Evolutionary conservation across 2,888 invertebrate genomes (phyloP).

Genomic region (Pyrgus malvae): DNA sequence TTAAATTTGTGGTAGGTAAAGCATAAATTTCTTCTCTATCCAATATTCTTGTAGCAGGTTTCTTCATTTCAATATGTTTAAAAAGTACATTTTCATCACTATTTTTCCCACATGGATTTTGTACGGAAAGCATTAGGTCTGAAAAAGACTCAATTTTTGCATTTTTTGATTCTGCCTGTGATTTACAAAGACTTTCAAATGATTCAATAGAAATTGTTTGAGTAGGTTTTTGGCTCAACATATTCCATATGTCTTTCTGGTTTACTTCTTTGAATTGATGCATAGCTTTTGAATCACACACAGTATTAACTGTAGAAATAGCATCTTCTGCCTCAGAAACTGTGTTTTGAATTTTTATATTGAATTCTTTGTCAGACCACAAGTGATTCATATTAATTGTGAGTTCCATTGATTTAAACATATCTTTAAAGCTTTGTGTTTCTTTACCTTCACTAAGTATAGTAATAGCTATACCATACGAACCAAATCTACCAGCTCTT

Average conservation of each 20-base stretch:
- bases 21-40: neutral
- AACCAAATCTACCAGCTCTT: constrained; percentile 96
- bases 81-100: neutral
- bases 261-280: constrained; percentile 20
- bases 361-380: constrained; percentile 49
- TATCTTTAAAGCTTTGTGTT: constrained; percentile 75
- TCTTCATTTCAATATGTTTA: constrained; percentile 12
- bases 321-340: no score
- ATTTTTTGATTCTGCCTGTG: constrained; percentile 24
- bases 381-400: constrained; percentile 48
- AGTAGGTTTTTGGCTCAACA: constrained; percentile 36
- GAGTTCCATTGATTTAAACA: constrained; percentile 81
- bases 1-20: no score
- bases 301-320: neutral
- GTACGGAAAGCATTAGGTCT: constrained; percentile 35
- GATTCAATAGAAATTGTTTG: constrained; percentile 31
- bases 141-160: constrained; percentile 46
- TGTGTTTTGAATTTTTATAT: constrained; percentile 24
- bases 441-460: constrained; percentile 87
- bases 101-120: neutral
- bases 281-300: neutral
- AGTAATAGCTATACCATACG: constrained; percentile 90
- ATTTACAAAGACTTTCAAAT: constrained; percentile 45
- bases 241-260: constrained; percentile 45
- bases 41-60: neutral